Conservation (phyloP, 2,797 vertebrate genomes). For the Parauchenoglanis punctatus region DNA sequence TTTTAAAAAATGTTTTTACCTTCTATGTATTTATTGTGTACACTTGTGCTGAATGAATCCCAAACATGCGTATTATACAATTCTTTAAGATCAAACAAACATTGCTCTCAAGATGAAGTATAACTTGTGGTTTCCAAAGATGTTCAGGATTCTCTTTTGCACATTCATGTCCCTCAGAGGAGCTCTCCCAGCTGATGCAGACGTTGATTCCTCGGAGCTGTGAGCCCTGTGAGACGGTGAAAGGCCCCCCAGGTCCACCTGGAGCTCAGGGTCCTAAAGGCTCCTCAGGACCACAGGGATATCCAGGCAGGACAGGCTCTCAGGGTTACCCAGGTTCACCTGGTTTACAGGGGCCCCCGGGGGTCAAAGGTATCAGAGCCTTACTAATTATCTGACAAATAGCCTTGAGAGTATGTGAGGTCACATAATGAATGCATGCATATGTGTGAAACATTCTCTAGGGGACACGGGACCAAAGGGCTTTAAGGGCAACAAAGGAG, state of each 20-base stretch:
- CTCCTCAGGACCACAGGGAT: constrained; percentile 71
- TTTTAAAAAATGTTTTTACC: background rate
- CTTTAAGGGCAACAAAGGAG: constrained; percentile 76
- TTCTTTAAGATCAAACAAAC: background rate
- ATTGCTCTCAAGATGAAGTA: background rate
- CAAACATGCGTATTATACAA: background rate
- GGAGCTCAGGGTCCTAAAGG: constrained; percentile 76
- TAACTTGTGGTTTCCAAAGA: background rate
- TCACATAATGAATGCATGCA: constrained; percentile 4
- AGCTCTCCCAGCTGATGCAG: constrained; percentile 76
- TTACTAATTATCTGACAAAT: background rate
- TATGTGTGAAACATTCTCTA: constrained; percentile 51
- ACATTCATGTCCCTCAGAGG: constrained; percentile 62
- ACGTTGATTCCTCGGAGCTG: constrained; percentile 65
- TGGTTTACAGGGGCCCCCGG: constrained; percentile 72
- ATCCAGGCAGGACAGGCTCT: constrained; percentile 73
- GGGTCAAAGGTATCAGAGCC: constrained; percentile 74
- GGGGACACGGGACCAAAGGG: constrained; percentile 76
- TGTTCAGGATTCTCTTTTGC: constrained; percentile 6
- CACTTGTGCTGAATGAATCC: background rate
- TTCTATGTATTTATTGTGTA: background rate
- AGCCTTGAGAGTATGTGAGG: background rate
- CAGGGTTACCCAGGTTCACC: constrained; percentile 75
- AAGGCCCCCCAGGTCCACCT: constrained; percentile 72
- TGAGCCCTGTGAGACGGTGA: constrained; percentile 70